Evolutionary conservation across 2,888 invertebrate genomes (phyloP).

Genomic region (Perdita meconis): DNA sequence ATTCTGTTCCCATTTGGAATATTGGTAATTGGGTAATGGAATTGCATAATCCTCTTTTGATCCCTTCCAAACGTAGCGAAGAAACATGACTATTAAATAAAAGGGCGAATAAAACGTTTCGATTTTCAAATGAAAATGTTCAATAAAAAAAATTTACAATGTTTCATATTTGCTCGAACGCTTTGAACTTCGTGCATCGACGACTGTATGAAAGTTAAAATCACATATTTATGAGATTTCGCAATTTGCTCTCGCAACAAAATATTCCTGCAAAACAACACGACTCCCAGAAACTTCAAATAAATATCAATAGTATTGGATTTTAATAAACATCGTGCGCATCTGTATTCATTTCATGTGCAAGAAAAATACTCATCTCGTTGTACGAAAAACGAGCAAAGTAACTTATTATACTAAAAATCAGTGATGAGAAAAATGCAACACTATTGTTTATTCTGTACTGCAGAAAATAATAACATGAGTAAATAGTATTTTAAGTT

Average conservation of each 20-base stretch:
- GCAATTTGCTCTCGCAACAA: neutral
- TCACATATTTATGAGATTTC: neutral
- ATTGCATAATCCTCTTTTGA: no score
- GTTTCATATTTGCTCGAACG: neutral
- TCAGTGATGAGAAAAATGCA: no score
- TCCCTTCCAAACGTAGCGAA: no score
- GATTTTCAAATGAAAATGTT: neutral
- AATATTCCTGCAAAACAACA: neutral
- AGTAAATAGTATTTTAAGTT: no score
- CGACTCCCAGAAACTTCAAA: neutral
- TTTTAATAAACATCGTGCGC: neutral
- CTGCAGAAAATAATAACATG: no score
- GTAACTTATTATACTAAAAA: no score
- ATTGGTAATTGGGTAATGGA: no score
- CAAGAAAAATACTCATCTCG: neutral
- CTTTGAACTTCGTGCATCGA: neutral
- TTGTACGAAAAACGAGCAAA: neutral
- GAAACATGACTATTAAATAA: no score
- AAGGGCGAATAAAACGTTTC: neutral
- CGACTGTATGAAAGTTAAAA: neutral
- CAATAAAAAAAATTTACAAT: neutral
- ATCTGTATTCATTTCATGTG: neutral
- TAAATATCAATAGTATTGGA: neutral
- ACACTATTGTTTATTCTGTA: no score
- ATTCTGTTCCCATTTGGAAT: no score